Evolutionary conservation across 2,888 invertebrate genomes (phyloP).

Genomic region (Noctua janthe): DNA sequence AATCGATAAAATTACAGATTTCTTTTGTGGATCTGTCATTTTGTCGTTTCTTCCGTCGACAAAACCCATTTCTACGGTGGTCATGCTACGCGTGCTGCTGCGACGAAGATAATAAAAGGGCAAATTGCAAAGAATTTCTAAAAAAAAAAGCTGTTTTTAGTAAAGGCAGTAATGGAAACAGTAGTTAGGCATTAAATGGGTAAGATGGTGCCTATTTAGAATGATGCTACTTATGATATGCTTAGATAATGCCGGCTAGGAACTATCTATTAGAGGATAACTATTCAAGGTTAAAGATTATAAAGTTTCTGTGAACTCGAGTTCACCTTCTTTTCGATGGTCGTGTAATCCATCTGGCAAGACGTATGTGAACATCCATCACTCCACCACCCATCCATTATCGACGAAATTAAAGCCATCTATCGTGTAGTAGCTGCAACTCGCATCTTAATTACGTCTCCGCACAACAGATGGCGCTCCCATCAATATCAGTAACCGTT

Average conservation of each 20-base stretch:
- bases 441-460: conserved; percentile 63
- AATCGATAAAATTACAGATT: no score
- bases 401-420: conserved; percentile 64
- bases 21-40: no score
- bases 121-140: no score
- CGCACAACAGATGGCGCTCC: conserved; percentile 65
- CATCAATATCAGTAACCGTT: conserved; percentile 65
- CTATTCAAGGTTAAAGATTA: background rate
- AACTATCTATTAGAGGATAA: background rate
- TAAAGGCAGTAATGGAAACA: background rate
- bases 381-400: conserved; percentile 42
- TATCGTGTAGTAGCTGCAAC: conserved; percentile 55
- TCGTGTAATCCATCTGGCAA: conserved; percentile 2
- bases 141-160: background rate
- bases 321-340: no score
- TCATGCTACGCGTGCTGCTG: background rate
- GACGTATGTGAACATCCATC: conserved; percentile 6
- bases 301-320: background rate
- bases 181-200: no score
- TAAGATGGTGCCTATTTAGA: background rate
- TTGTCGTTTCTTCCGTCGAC: no score
- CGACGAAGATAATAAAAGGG: background rate
- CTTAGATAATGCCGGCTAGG: background rate
- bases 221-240: no score
- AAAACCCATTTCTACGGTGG: no score